Base-by-base conservation (phyloP, 2,888 invertebrate species). In the Dasypolia templi region DNA sequence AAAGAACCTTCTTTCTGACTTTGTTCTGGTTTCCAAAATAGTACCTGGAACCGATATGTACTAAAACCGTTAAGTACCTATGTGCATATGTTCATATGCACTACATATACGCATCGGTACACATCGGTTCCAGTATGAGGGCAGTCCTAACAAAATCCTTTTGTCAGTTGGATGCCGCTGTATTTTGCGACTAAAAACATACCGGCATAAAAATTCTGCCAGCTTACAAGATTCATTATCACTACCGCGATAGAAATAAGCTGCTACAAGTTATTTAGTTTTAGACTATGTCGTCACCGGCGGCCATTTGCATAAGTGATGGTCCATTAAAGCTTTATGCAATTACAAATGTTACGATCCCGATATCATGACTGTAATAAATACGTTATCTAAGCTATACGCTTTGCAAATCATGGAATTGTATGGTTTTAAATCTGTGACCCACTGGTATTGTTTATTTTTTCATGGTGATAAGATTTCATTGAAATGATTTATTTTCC, bases 311-410 rank as follows among this genome's bases (percentile, higher is more conserved):
- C 75, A 75, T 85, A 85, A 73, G 56, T 79, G 85, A 85, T 76
- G 29, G 74, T n/a, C 83, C 68, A 82, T 79, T 82, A 86, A 75
- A 85, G 26, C 71, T 82, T 51, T 63, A 72, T 61, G 69, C 59
- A 79, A 86, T 85, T 82, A 79, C 72, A 82, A 85, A 76, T 85
- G 46, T 82, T 74, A 85, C 79, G 75, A 82, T 72, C 77, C 58
- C 65, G 63, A 72, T 82, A 56, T 59, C 77, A 82, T 63, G 44
- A 56, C 53, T 12, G 67, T 32, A 67, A 61, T 75, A 73, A 80
- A 73, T 82, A 72, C 61, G 72, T 72, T 58, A 78, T 71, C 77
- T 77, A 59, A 65, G 56, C 55, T 83, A 69, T 80, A 73, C 84
- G 77, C 59, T 81, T 76, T 82, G 82, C 81, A 68, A 81, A 81